These are phyloP conservation scores for Agelaius phoeniceus DNA, from an alignment of 2,113 vertebrate genomes.

Conservation along the genomic window DNA sequence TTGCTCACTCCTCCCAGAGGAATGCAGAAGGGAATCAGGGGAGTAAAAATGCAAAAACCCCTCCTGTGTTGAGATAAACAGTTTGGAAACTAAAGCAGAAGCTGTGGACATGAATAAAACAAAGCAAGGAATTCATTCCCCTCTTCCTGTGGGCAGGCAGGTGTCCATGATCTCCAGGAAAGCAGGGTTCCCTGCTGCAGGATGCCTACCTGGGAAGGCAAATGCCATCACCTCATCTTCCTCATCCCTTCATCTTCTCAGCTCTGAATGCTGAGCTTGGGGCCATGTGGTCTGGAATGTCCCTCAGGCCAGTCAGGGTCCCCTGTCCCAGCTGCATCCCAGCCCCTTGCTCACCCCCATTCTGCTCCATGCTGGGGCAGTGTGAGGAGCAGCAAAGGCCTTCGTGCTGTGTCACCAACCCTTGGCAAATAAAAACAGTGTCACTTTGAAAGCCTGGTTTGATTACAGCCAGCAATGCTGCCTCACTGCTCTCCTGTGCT, in stretches of 20 bases:
- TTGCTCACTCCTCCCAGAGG: accelerated
- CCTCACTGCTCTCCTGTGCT: background rate
- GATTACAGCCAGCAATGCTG: background rate
- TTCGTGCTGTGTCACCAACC: background rate
- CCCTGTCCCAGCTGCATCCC: background rate
- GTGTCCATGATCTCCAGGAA: background rate
- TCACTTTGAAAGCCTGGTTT: background rate
- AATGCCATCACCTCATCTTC: background rate
- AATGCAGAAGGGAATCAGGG: background rate
- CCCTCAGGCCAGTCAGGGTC: background rate
- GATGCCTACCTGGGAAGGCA: background rate
- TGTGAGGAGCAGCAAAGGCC: background rate
- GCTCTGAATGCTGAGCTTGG: background rate
- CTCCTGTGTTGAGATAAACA: background rate
- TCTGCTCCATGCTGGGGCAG: accelerated
- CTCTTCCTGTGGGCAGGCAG: background rate
- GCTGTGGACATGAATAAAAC: background rate
- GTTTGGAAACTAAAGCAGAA: background rate
- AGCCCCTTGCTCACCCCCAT: background rate
- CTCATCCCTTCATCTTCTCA: background rate
- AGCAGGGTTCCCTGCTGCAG: background rate
- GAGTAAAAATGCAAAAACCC: background rate
- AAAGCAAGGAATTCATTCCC: background rate
- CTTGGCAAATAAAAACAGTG: background rate
- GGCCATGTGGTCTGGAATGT: accelerated